A percentile compares a stretch with the other conserved stretches of the same genome.
Evolutionary conservation across 2,113 vertebrate genomes (phyloP).

Genomic region (Rhinogobius similis): DNA sequence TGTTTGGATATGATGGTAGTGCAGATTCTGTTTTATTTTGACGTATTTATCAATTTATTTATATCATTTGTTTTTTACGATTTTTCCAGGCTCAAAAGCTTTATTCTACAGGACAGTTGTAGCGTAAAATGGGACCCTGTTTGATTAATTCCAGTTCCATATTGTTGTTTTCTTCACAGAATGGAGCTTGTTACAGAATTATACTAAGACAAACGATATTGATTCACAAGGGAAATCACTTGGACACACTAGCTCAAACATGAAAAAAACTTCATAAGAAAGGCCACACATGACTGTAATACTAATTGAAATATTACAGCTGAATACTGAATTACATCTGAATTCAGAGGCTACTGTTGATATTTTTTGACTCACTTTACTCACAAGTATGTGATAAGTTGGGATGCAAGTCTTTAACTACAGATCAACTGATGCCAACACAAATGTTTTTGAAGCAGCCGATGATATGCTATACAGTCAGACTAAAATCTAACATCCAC

Average conservation of each 20-base stretch:
- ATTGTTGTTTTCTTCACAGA: not conserved
- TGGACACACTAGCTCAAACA: not conserved
- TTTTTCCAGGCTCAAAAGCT: too few species aligned
- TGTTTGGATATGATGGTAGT: not conserved
- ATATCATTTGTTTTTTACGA: too few species aligned
- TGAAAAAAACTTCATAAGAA: not conserved
- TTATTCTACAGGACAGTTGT: too few species aligned
- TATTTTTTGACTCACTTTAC: too few species aligned
- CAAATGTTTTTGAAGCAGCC: too few species aligned
- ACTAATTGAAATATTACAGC: not conserved
- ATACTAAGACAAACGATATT: not conserved
- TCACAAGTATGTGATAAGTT: not conserved
- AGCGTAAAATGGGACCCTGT: too few species aligned
- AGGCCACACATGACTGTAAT: not conserved
- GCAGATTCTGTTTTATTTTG: not conserved
- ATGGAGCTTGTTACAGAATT: not conserved
- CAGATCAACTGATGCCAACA: too few species aligned
- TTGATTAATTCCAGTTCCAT: too few species aligned
- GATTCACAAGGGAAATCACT: not conserved
- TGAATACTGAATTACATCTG: not conserved
- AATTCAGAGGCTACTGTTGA: too few species aligned
- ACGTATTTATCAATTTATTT: too few species aligned
- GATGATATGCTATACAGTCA: too few species aligned
- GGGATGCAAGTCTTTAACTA: not conserved
- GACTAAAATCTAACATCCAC: too few species aligned